Conservation (phyloP, 2,888 invertebrate genomes). For the Allygus modestus region DNA sequence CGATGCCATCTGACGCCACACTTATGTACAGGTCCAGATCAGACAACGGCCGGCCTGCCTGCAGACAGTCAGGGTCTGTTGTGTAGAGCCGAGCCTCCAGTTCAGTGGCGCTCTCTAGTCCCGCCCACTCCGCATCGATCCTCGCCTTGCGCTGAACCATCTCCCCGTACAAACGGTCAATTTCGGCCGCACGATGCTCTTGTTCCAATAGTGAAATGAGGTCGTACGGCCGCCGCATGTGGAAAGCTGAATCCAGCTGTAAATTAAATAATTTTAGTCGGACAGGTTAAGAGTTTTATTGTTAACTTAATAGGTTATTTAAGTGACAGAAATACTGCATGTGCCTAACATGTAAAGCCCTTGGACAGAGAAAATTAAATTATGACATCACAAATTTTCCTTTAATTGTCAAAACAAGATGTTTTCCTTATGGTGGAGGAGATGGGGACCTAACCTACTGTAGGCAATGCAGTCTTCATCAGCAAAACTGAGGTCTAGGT, state of each 20-base stretch:
- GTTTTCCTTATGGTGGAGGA: no score
- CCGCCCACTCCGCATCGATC: slow-evolving; percentile 80
- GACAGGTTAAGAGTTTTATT: no score
- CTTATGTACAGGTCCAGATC: slow-evolving; percentile 83
- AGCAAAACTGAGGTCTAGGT: no score
- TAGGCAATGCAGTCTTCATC: no score
- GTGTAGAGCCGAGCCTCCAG: slow-evolving; percentile 79
- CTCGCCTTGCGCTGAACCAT: slow-evolving; percentile 80
- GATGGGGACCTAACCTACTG: no score
- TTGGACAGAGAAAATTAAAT: no score
- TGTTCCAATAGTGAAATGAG: slow-evolving; percentile 86
- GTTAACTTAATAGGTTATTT: no score
- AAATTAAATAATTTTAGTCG: slow-evolving; percentile 66
- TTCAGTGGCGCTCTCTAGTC: slow-evolving; percentile 80
- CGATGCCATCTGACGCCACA: slow-evolving; percentile 77
- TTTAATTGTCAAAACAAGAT: no score
- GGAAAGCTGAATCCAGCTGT: slow-evolving; percentile 85
- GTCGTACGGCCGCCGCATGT: slow-evolving; percentile 85
- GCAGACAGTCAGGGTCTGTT: slow-evolving; percentile 81
- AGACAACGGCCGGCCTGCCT: slow-evolving; percentile 81
- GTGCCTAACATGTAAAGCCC: no score
- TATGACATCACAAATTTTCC: no score
- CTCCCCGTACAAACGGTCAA: slow-evolving; percentile 81
- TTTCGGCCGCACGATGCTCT: slow-evolving; percentile 82
- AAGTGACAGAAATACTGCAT: no score